phyloP scores from a whole-genome alignment of 2,113 vertebrate genomes.

The Riparia riparia region DNA sequence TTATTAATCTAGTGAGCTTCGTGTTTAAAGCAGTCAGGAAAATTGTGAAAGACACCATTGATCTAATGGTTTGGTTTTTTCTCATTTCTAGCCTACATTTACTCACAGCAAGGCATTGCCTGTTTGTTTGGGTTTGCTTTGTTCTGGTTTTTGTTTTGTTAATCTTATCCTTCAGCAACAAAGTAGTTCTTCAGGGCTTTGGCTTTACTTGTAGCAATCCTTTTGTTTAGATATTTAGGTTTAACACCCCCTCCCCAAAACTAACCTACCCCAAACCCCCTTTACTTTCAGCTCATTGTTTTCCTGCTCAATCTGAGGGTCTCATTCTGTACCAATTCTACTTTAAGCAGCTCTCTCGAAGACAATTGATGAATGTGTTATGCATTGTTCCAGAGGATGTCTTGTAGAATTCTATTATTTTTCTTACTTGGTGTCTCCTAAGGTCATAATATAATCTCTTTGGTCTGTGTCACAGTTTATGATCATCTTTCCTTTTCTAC shows the following conservation, averaged over 20 bases:
- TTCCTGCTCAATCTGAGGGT: neutral
- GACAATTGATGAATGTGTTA: neutral
- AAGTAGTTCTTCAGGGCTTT: neutral
- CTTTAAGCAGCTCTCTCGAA: neutral
- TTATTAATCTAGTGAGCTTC: neutral
- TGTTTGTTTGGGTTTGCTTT: neutral
- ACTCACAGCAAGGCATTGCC: neutral
- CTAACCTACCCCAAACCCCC: fast-evolving
- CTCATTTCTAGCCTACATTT: neutral
- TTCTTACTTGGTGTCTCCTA: neutral
- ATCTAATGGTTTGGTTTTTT: neutral
- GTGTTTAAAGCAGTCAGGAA: neutral
- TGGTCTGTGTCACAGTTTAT: neutral
- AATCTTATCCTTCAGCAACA: neutral
- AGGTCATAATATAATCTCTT: neutral
- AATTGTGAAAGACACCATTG: fast-evolving
- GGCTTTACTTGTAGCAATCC: neutral
- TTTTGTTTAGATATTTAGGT: neutral
- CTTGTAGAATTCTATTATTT: neutral
- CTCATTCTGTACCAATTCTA: neutral
- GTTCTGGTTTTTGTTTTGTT: neutral
- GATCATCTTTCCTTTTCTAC: neutral
- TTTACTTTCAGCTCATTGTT: neutral
- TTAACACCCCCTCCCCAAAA: neutral
- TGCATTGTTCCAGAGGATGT: neutral